Conservation (phyloP, 1,140 invertebrate species). For the Glossosoma conforme region DNA sequence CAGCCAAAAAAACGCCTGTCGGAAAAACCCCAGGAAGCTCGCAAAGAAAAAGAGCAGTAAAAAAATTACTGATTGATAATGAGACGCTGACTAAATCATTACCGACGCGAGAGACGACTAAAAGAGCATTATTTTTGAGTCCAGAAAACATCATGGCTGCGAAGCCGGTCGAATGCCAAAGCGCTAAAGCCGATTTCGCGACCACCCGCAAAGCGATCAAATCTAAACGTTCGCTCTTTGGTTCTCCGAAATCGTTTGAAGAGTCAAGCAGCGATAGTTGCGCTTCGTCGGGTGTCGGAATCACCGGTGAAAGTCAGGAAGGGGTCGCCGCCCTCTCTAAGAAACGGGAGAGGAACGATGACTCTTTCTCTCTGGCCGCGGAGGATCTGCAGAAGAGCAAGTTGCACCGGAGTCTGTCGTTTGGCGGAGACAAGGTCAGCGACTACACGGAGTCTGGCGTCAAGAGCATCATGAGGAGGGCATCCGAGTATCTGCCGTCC, state of each 20-base stretch:
- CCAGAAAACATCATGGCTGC: conserved; percentile 46
- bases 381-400: conserved; percentile 50
- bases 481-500: conserved; percentile 38
- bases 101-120: conserved; percentile 49
- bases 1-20: conserved; percentile 39
- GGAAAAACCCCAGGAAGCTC: conserved; percentile 48
- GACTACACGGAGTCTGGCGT: neutral
- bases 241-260: conserved; percentile 39
- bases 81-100: conserved; percentile 38
- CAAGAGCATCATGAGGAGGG: conserved; percentile 32
- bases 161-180: conserved; percentile 29
- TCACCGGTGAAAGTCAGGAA: conserved; percentile 1
- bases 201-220: conserved; percentile 40
- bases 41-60: conserved; percentile 48
- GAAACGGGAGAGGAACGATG: conserved; percentile 26
- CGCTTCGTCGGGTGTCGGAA: neutral
- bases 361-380: conserved; percentile 47
- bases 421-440: conserved; percentile 44
- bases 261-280: conserved; percentile 22
- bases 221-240: conserved; percentile 57
- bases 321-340: conserved; percentile 18
- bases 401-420: conserved; percentile 56
- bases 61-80: conserved; percentile 36
- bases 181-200: conserved; percentile 36
- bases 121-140: conserved; percentile 61